Evolutionary conservation across 2,888 invertebrate genomes (phyloP).

Genomic region (Timema cristinae): DNA sequence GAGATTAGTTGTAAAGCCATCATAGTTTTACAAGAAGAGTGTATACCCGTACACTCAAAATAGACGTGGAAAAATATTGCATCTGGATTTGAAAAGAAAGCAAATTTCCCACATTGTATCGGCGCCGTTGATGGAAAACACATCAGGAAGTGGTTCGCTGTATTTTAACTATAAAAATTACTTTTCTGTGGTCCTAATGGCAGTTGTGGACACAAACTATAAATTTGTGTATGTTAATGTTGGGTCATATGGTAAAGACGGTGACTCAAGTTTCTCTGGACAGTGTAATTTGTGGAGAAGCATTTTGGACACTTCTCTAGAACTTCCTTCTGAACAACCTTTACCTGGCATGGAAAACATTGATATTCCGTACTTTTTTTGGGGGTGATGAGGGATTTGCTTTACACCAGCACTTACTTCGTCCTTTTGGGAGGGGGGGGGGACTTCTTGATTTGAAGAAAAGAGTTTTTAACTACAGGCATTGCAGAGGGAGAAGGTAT

Average conservation of each 20-base stretch:
- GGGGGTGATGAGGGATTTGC: constrained; percentile 27
- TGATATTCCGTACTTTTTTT: constrained; percentile 18
- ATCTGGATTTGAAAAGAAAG: constrained; percentile 33
- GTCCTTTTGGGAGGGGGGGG: constrained; percentile 22
- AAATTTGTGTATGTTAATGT: constrained; percentile 26
- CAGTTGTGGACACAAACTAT: constrained; percentile 29
- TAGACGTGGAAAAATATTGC: constrained; percentile 31
- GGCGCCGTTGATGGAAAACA: constrained; percentile 34
- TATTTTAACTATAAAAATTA: too few species aligned
- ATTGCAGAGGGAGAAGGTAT: constrained; percentile 34
- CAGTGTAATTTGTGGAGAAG: too few species aligned
- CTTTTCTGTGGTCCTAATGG: constrained; percentile 30
- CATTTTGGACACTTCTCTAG: too few species aligned
- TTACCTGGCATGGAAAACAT: constrained; percentile 20
- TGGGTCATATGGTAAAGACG: constrained; percentile 21
- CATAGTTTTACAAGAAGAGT: constrained; percentile 30
- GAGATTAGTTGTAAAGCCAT: constrained; percentile 32
- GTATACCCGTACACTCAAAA: constrained; percentile 29
- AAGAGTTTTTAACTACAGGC: constrained; percentile 32
- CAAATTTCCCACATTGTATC: constrained; percentile 35
- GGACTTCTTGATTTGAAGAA: constrained; percentile 19
- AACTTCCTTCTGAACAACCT: too few species aligned
- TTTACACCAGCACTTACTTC: constrained; percentile 20
- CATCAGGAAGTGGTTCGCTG: constrained; percentile 22
- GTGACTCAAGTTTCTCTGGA: constrained; percentile 7